Evolutionary conservation across 2,888 invertebrate genomes (phyloP).

Genomic region (Pollenia angustigena): DNA sequence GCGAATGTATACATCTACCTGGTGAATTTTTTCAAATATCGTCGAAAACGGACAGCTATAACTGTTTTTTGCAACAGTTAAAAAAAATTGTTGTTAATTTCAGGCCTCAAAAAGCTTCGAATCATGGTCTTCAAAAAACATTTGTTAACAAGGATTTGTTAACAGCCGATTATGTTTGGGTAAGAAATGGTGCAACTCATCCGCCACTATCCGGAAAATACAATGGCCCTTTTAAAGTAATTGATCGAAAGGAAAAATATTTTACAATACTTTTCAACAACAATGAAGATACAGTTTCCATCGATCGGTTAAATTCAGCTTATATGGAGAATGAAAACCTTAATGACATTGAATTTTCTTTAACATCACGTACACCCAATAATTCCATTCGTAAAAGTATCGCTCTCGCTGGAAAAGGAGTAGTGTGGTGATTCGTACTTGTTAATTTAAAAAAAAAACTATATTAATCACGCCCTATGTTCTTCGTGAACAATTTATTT

Average conservation of each 20-base stretch:
- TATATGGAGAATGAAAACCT: too few species aligned
- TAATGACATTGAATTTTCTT: too few species aligned
- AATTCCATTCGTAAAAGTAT: too few species aligned
- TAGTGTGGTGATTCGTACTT: too few species aligned
- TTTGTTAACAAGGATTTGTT: neutral
- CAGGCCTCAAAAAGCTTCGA: constrained; percentile 4
- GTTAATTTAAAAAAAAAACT: too few species aligned
- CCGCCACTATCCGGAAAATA: neutral
- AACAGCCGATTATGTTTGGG: too few species aligned
- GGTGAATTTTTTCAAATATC: neutral
- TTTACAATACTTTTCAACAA: neutral
- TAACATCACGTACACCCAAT: too few species aligned
- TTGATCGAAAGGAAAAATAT: constrained; percentile 23
- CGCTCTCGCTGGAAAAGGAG: too few species aligned
- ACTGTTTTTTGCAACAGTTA: neutral
- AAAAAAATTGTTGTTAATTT: constrained; percentile 3
- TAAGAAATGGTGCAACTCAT: neutral
- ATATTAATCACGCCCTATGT: too few species aligned
- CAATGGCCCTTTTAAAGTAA: constrained; percentile 6
- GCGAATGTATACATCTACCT: neutral
- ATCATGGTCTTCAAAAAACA: neutral
- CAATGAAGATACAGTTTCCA: neutral
- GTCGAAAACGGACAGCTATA: neutral
- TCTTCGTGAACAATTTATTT: too few species aligned
- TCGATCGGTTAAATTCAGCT: too few species aligned